phyloP scores from a whole-genome alignment of 2,113 vertebrate genomes.

The Burhinus bistriatus region DNA sequence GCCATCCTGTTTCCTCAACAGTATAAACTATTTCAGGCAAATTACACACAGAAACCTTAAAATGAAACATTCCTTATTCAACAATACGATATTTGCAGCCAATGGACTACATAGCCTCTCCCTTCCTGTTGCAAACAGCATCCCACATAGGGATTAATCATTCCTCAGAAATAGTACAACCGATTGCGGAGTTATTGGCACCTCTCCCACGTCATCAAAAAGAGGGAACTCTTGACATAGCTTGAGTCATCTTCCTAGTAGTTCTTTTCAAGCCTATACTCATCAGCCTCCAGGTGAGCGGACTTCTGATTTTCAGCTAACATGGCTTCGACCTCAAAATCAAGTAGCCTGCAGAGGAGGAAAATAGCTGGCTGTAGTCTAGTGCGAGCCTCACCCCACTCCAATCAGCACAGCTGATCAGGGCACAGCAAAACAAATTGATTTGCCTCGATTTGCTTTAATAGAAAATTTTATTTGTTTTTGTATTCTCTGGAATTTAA shows the following conservation, averaged over 20 bases:
- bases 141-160: not conserved
- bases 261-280: not conserved
- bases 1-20: conserved; percentile 8
- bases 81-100: not conserved
- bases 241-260: conserved; percentile 21
- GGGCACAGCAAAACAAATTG: not conserved
- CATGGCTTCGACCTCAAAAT: not conserved
- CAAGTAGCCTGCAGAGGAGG: not conserved
- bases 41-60: not conserved
- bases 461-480: not conserved
- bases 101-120: not conserved
- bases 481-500: not conserved
- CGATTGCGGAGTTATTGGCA: not conserved
- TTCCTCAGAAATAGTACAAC: not conserved
- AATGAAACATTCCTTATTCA: not conserved
- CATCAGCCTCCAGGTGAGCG: not conserved
- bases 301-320: not conserved
- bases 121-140: conserved; percentile 27
- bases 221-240: not conserved
- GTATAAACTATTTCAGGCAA: not conserved
- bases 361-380: not conserved
- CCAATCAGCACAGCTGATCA: not conserved
- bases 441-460: not conserved
- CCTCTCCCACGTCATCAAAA: not conserved
- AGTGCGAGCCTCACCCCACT: not conserved